Evolutionary conservation across 2,113 vertebrate species (phyloP).

Genomic region (Siniperca chuatsi): DNA sequence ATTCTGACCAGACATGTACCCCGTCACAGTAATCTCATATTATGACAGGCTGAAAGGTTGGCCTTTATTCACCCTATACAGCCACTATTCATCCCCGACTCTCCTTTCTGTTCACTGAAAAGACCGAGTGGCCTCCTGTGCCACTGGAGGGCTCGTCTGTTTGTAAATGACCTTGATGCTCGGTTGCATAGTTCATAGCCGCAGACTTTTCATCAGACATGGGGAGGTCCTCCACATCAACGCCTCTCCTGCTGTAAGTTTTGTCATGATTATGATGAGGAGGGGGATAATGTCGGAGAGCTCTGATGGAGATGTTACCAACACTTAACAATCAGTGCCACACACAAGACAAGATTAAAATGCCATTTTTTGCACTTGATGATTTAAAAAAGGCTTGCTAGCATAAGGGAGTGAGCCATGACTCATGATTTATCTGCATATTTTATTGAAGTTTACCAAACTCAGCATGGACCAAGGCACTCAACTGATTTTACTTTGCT

Average conservation of each 20-base stretch:
- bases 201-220: conserved; percentile 59
- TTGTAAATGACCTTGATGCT: conserved; percentile 73
- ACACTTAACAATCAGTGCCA: conserved; percentile 56
- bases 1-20: conserved; percentile 74
- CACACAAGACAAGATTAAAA: conserved; percentile 12
- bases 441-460: conserved; percentile 76
- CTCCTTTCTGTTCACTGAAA: conserved; percentile 70
- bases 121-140: conserved; percentile 66
- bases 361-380: conserved; percentile 6
- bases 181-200: conserved; percentile 68
- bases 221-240: conserved; percentile 74
- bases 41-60: conserved; percentile 77
- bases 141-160: conserved; percentile 68
- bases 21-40: conserved; percentile 74
- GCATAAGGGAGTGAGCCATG: conserved; percentile 19
- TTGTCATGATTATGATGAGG: conserved; percentile 70
- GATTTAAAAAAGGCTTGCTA: not conserved
- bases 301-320: conserved; percentile 70
- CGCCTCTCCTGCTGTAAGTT: conserved; percentile 70
- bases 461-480: conserved; percentile 76
- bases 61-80: conserved; percentile 73
- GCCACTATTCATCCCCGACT: conserved; percentile 68
- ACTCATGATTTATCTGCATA: conserved; percentile 54
- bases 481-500: conserved; percentile 62
- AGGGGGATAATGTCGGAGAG: conserved; percentile 44